phyloP scores from a whole-genome alignment of 2,113 vertebrate genomes.

The Tetrao urogallus region DNA sequence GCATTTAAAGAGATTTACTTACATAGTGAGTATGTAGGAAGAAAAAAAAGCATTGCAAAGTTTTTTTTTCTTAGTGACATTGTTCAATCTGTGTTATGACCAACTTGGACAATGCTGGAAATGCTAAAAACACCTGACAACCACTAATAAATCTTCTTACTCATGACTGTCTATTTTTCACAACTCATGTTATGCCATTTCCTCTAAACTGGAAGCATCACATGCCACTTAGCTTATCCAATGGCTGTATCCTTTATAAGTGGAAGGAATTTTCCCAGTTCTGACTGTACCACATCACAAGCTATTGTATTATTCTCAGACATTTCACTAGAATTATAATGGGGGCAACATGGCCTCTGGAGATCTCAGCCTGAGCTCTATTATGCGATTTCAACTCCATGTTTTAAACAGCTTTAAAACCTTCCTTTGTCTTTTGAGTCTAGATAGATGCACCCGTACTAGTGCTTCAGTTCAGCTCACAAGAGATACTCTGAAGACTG shows the following conservation, averaged over 20 bases:
- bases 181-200: background rate
- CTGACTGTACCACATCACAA: background rate
- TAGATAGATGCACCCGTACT: background rate
- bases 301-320: background rate
- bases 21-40: background rate
- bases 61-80: background rate
- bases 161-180: background rate
- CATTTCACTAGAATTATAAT: background rate
- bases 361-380: background rate
- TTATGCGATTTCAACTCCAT: background rate
- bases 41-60: background rate
- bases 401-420: slow-evolving; percentile 20
- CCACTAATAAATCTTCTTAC: background rate
- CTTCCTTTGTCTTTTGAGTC: background rate
- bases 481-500: background rate
- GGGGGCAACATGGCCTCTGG: background rate
- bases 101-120: background rate
- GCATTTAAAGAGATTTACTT: background rate
- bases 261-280: background rate
- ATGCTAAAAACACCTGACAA: background rate
- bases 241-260: background rate
- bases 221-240: background rate
- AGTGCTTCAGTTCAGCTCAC: background rate
- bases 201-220: background rate
- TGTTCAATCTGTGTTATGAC: background rate